A percentile compares a stretch with the other conserved stretches of the same genome.
Evolutionary conservation across 2,113 vertebrate species (phyloP).

Genomic region (Rhinopomastus cyanomelas): DNA sequence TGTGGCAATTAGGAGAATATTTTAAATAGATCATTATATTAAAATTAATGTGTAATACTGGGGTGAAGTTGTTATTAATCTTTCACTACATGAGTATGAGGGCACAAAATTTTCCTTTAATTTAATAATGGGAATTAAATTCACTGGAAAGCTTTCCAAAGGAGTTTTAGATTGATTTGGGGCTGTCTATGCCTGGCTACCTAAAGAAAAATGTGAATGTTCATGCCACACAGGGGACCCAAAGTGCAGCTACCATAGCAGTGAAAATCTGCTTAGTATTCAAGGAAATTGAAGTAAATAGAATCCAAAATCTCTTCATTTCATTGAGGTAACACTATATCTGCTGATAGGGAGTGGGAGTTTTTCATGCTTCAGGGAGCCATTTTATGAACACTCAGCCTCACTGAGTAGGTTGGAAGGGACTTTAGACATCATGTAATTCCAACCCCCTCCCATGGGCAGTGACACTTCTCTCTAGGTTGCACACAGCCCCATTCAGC

Average conservation of each 20-base stretch:
- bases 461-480: too few species aligned
- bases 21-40: slow-evolving; percentile 23
- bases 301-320: not conserved
- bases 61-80: not conserved
- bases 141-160: not conserved
- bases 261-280: not conserved
- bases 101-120: not conserved
- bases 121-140: not conserved
- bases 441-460: too few species aligned
- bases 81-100: not conserved
- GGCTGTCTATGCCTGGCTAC: not conserved
- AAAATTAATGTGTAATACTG: not conserved
- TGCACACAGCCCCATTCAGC: too few species aligned
- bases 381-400: not conserved
- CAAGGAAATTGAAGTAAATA: not conserved
- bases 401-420: not conserved
- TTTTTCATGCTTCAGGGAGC: not conserved
- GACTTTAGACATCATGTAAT: too few species aligned
- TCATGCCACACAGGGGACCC: not conserved
- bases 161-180: not conserved
- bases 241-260: not conserved
- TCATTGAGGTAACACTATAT: not conserved
- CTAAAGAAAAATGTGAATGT: not conserved
- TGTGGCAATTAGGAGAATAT: not conserved
- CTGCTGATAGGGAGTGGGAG: not conserved